Evolutionary conservation across 2,888 invertebrate genomes (phyloP).

Genomic region (Drosophila flavopinicola): DNA sequence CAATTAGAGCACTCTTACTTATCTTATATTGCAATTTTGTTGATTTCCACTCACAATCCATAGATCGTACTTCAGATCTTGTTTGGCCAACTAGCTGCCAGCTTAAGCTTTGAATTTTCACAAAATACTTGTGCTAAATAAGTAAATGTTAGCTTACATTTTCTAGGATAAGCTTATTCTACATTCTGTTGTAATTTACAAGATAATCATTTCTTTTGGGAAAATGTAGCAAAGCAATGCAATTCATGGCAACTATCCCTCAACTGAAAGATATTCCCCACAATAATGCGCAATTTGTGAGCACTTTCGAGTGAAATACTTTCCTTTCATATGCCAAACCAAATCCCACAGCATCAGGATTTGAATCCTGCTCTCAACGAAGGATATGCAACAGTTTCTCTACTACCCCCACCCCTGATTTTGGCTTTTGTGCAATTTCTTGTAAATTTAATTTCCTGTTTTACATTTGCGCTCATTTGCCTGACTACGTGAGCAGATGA

Average conservation of each 20-base stretch:
- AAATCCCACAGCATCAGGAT: too few species aligned
- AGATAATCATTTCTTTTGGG: too few species aligned
- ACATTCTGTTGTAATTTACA: too few species aligned
- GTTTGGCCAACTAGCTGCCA: too few species aligned
- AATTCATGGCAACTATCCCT: not conserved
- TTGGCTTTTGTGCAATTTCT: slow-evolving; percentile 63
- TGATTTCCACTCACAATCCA: too few species aligned
- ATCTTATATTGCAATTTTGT: too few species aligned
- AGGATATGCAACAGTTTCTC: slow-evolving; percentile 52
- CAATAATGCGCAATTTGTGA: slow-evolving; percentile 30
- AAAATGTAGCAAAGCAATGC: slow-evolving; percentile 12
- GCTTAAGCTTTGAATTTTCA: too few species aligned
- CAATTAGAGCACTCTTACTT: too few species aligned
- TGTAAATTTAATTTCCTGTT: slow-evolving; percentile 74
- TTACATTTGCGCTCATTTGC: slow-evolving; percentile 54
- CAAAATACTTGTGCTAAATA: too few species aligned
- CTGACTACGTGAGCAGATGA: slow-evolving; percentile 4
- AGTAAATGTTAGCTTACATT: too few species aligned
- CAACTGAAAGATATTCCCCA: slow-evolving; percentile 2
- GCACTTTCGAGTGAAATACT: slow-evolving; percentile 11
- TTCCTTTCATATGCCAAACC: not conserved
- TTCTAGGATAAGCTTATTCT: too few species aligned
- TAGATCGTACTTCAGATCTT: too few species aligned
- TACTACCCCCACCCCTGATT: slow-evolving; percentile 3
- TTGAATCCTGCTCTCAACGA: not conserved